These are phyloP conservation scores for Glyphotaelius pellucidus DNA, from an alignment of 2,888 invertebrate species.

Conservation along the genomic window DNA sequence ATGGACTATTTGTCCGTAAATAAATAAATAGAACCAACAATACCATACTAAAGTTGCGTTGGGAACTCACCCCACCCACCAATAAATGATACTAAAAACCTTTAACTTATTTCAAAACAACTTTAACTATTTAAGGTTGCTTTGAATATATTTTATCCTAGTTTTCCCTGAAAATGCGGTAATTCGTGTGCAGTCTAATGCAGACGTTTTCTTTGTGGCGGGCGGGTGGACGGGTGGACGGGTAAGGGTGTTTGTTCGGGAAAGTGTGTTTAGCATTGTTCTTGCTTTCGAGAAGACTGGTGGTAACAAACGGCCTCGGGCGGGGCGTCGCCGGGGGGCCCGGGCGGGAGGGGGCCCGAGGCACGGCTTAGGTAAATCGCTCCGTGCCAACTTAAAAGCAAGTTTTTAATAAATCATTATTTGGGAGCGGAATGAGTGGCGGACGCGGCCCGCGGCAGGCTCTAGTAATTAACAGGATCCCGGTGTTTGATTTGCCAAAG, in stretches of 20 bases:
- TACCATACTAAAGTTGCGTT: no score
- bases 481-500: constrained; percentile 57
- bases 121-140: not conserved
- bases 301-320: constrained; percentile 15
- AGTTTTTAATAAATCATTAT: constrained; percentile 54
- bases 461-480: constrained; percentile 57
- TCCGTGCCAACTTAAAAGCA: constrained; percentile 7
- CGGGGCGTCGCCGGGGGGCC: not conserved
- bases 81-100: no score
- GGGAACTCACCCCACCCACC: no score
- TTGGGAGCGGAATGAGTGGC: constrained; percentile 47
- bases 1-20: no score
- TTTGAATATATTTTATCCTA: not conserved
- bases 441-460: constrained; percentile 36
- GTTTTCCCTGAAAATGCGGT: not conserved
- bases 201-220: constrained; percentile 21
- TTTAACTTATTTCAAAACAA: not conserved
- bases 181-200: constrained; percentile 10
- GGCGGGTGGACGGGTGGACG: not conserved
- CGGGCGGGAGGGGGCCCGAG: not conserved
- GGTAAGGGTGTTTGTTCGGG: constrained; percentile 17
- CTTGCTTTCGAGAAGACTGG: constrained; percentile 3
- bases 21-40: no score
- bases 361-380: constrained; percentile 27
- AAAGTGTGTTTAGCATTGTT: constrained; percentile 40